Conservation (phyloP, 2,113 vertebrate species). For the Taxidea taxus region DNA sequence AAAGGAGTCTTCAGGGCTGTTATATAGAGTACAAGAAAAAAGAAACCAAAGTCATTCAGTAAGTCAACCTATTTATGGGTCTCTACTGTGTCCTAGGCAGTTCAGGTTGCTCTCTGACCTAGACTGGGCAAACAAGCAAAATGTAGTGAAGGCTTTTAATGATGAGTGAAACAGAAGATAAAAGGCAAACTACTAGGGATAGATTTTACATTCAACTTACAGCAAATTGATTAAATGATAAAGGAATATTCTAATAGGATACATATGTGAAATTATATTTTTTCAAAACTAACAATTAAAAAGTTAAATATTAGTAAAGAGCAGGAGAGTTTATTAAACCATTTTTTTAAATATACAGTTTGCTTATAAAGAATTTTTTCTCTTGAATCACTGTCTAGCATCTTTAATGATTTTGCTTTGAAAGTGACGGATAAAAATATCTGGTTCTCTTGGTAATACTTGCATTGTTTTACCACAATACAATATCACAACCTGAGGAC, state of each 20-base stretch:
- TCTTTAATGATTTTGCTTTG: not conserved
- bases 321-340: not conserved
- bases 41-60: not conserved
- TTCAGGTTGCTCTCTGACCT: not conserved
- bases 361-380: not conserved
- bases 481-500: not conserved
- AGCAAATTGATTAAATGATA: not conserved
- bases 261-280: not conserved
- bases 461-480: not conserved
- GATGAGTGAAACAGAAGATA: not conserved
- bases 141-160: not conserved
- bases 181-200: not conserved
- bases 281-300: not conserved
- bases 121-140: not conserved
- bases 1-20: not conserved
- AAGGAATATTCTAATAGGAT: not conserved
- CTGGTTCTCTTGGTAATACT: not conserved
- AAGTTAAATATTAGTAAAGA: not conserved
- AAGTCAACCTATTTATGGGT: not conserved
- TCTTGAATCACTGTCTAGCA: not conserved
- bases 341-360: not conserved
- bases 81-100: not conserved
- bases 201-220: constrained; percentile 1
- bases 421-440: not conserved
- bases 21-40: not conserved